A percentile compares a stretch with the other conserved stretches of the same genome.
Conservation (phyloP, 2,113 vertebrate species). For the Corapipo altera region DNA sequence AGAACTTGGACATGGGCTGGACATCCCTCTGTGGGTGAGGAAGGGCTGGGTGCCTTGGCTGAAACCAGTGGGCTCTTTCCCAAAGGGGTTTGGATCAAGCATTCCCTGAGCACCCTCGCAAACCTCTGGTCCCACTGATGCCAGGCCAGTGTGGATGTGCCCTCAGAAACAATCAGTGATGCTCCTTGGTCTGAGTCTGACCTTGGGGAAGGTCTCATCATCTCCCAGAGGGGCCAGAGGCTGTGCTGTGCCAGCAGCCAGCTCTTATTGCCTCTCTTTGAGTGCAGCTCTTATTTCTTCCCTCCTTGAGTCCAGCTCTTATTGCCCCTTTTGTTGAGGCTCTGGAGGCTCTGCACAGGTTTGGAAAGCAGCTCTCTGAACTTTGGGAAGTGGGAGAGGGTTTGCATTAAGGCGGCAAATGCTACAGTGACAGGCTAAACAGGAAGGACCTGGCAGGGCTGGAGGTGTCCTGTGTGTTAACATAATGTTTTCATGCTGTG, state of each 20-base stretch:
- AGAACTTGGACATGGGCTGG: accelerated
- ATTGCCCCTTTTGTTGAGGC: accelerated
- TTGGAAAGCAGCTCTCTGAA: background rate
- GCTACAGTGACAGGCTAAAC: background rate
- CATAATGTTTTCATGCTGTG: background rate
- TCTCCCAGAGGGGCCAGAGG: background rate
- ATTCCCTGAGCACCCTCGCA: background rate
- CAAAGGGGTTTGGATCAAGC: background rate
- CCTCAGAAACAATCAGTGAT: background rate
- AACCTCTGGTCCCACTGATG: accelerated
- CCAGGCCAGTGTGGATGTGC: background rate
- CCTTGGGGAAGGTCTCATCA: background rate
- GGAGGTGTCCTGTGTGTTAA: background rate
- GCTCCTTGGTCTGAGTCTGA: background rate
- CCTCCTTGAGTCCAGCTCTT: background rate
- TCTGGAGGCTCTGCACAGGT: background rate
- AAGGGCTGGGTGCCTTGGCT: background rate
- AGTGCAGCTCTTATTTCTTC: accelerated
- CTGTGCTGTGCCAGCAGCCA: background rate
- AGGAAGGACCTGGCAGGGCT: background rate
- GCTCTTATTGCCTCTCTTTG: background rate
- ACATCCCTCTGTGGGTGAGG: background rate
- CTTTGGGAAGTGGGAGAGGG: background rate
- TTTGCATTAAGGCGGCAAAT: background rate
- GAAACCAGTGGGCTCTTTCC: background rate